Evolutionary conservation across 1,140 invertebrate species (phyloP), one percentile per base, ranked within the genome.

Genomic region (Bombus vancouverensis): DNA sequence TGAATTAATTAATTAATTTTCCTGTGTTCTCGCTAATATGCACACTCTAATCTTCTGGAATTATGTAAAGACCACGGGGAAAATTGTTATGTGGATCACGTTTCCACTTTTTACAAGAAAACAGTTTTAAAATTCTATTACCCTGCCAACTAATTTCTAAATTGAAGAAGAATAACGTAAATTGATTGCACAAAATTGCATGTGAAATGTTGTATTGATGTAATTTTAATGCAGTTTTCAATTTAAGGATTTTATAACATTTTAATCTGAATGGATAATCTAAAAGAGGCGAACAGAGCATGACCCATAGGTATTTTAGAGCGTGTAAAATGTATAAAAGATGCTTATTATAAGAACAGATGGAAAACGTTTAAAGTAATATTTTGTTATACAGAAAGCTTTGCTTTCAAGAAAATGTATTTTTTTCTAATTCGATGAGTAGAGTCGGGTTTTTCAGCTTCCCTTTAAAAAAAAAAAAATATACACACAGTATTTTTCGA

Each of bases 1-100:
- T 28, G n/a, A 86, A 83, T 87, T 87, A 75, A 79, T 88, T 75
- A 68, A 83, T 44, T 62, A 65, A 82, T 44, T 85, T 42, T 47
- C 77, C 18, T 9, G 22, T 66, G 22, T 44, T 9, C 32, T 47
- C 3, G 15, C n/a, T 39, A n/a, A 18, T 47, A 25, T 47, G 22
- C 34, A 65, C n/a, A 3, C 12, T 44, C 32, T 10, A 3, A 57
- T 25, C 34, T 80, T 22, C 15, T 8, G 9, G 37, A n/a, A 57
- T 57, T 70, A 22, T 22, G 57, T 71, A 10, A 62, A 62, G 59
- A 28, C 59, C 12, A 22, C 28, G 12, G 10, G 28, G 59, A n/a
- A n/a, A 62, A 62, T n/a, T 12, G 12, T 62, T 62, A 62, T n/a
- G 25, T n/a, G 28, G 12, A 13, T 62, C 59, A 62, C 59, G 59